A percentile compares a stretch with the other conserved stretches of the same genome.
These are phyloP conservation scores for Lithobates pipiens DNA, from an alignment of 2,797 vertebrate species.

Conservation along the genomic window DNA sequence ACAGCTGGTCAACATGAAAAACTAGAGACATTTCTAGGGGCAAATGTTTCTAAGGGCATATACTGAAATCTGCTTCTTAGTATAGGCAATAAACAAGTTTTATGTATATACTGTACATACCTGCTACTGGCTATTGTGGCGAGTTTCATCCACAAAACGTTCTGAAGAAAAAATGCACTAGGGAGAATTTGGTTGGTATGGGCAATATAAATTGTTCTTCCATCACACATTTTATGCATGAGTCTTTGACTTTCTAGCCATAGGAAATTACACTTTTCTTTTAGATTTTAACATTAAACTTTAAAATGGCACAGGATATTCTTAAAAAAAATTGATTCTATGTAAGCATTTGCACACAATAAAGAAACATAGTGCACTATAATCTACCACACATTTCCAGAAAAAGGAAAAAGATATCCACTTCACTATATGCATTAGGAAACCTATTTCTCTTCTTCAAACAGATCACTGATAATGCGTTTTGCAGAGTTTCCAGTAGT, in stretches of 20 bases:
- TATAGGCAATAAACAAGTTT: background rate
- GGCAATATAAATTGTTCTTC: background rate
- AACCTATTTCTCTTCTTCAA: conserved; percentile 27
- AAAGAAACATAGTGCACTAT: background rate
- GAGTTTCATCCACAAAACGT: no score
- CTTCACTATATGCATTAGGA: conserved; percentile 31
- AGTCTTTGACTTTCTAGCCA: no score
- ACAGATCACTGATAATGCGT: conserved; percentile 27
- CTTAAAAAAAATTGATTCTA: no score
- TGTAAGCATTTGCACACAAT: no score
- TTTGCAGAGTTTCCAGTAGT: conserved; percentile 48
- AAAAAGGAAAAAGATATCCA: background rate
- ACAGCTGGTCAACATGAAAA: background rate
- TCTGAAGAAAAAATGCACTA: no score
- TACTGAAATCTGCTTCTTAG: background rate
- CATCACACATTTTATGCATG: no score
- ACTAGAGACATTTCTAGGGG: background rate
- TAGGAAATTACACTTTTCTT: no score
- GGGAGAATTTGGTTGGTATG: background rate
- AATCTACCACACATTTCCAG: background rate
- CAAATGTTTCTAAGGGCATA: background rate
- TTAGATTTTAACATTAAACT: no score
- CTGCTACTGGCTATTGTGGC: background rate
- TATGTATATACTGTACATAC: background rate
- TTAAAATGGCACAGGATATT: no score